These are phyloP conservation scores for Danaus chrysippus DNA, from an alignment of 2,888 invertebrate species.

Conservation along the genomic window DNA sequence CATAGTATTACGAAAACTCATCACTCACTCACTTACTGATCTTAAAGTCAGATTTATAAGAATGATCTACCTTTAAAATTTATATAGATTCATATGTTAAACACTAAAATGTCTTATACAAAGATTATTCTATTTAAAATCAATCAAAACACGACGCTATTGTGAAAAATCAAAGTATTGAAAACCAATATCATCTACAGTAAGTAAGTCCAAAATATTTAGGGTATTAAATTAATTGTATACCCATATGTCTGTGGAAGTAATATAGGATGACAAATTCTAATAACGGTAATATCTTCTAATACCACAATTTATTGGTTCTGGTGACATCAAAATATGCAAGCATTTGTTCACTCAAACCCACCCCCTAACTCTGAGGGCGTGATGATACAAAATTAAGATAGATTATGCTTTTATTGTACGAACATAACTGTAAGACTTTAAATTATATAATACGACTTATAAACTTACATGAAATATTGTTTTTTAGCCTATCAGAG, in stretches of 20 bases:
- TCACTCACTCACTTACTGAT: no score
- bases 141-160: no score
- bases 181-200: slow-evolving; percentile 1
- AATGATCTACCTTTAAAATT: no score
- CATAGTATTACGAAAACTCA: no score
- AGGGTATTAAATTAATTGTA: slow-evolving; percentile 39
- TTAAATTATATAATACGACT: no score
- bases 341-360: slow-evolving; percentile 40
- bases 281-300: slow-evolving; percentile 49
- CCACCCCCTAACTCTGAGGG: slow-evolving; percentile 51
- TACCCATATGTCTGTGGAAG: slow-evolving; percentile 43
- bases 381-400: slow-evolving; percentile 56
- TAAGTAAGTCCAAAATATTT: slow-evolving; percentile 10
- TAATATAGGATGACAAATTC: slow-evolving; percentile 47
- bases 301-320: slow-evolving; percentile 68
- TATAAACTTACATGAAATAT: no score
- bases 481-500: no score
- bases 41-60: no score
- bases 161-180: neutral
- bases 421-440: slow-evolving; percentile 10
- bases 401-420: slow-evolving; percentile 60
- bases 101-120: no score
- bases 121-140: no score
- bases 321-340: slow-evolving; percentile 53
- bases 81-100: no score